Conservation (phyloP, 2,888 invertebrate species). For the Chironomus tentans region DNA sequence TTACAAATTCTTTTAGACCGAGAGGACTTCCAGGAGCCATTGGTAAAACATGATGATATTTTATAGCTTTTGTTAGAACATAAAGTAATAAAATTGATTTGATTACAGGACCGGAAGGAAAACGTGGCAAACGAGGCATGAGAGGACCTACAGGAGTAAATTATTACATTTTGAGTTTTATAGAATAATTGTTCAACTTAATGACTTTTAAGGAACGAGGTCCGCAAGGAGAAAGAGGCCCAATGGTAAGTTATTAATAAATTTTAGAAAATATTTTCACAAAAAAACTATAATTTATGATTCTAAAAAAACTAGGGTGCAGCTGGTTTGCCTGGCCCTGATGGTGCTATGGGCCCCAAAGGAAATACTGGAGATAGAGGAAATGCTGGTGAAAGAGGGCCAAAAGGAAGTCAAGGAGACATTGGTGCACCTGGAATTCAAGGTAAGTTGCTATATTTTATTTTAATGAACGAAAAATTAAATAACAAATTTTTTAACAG, state of each 20-base stretch:
- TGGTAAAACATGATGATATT: no score
- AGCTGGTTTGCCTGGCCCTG: slow-evolving; percentile 30
- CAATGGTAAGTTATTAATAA: slow-evolving; percentile 33
- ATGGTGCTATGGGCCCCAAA: slow-evolving; percentile 7
- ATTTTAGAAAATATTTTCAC: neutral
- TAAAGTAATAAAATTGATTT: slow-evolving; percentile 35
- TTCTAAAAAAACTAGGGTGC: neutral
- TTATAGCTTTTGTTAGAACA: no score
- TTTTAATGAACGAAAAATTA: no score
- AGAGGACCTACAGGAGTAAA: slow-evolving; percentile 55
- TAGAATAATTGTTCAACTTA: neutral
- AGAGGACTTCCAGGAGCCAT: slow-evolving; percentile 59
- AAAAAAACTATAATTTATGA: slow-evolving; percentile 39
- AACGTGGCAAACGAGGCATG: slow-evolving; percentile 63
- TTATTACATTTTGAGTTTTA: neutral
- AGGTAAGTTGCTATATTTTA: neutral
- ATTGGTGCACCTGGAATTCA: slow-evolving; percentile 49
- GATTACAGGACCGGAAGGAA: slow-evolving; percentile 53
- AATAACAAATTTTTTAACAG: no score
- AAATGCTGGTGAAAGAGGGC: slow-evolving; percentile 45
- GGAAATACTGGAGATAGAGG: slow-evolving; percentile 27
- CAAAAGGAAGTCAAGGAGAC: slow-evolving; percentile 61
- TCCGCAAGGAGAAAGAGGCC: slow-evolving; percentile 64
- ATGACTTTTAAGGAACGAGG: slow-evolving; percentile 46
- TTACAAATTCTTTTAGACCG: slow-evolving; percentile 38